phyloP scores from a whole-genome alignment of 2,113 vertebrate species.

The Dromaius novaehollandiae region DNA sequence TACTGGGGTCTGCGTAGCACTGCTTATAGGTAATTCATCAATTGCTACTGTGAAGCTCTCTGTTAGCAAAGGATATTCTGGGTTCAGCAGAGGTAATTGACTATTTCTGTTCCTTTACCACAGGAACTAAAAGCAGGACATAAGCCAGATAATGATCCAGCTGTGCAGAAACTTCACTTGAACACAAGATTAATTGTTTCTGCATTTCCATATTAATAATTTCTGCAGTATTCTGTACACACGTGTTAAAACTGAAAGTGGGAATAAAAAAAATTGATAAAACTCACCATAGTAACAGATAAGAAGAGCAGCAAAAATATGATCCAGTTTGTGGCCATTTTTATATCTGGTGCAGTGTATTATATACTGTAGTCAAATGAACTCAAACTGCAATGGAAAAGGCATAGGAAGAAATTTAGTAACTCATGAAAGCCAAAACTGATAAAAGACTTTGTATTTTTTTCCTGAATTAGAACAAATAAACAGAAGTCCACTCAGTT shows the following conservation, averaged over 20 bases:
- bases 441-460: background rate
- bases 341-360: constrained; percentile 33
- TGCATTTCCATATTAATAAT: background rate
- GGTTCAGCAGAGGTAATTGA: background rate
- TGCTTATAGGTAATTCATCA: background rate
- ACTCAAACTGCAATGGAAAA: constrained; percentile 45
- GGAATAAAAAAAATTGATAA: background rate
- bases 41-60: background rate
- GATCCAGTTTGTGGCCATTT: constrained; percentile 72
- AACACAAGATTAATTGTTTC: background rate
- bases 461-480: background rate
- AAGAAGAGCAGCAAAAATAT: constrained; percentile 75
- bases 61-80: background rate
- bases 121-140: background rate
- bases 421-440: background rate
- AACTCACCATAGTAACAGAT: constrained; percentile 77
- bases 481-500: accelerated
- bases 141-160: background rate
- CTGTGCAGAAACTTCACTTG: background rate
- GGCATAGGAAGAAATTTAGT: background rate
- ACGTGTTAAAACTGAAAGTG: background rate
- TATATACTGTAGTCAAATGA: background rate
- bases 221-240: background rate
- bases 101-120: background rate
- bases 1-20: background rate